Evolutionary conservation across 2,888 invertebrate genomes (phyloP), one percentile per base, ranked within the genome.

Genomic region (Trichogramma evanescens): DNA sequence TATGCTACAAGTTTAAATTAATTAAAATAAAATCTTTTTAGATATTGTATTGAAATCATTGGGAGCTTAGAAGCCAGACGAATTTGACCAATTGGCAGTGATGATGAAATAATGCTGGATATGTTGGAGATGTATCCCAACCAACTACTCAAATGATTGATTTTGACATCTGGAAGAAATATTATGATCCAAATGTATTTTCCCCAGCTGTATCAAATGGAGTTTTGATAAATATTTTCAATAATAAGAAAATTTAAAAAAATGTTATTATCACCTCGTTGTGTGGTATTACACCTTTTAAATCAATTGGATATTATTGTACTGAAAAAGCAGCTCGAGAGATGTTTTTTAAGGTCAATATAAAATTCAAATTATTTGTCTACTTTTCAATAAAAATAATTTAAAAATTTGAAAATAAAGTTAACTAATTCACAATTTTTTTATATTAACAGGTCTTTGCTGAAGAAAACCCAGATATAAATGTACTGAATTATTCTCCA

Each of bases 61-160:
- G 13, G 70, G 73, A 63, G 72, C 79, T 39, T 71, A 78, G 53
- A 72, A 80, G 63, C 67, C 79, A 46, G 69, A 73, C 0, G 78
- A 82, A 49, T 91, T 89, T 71, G 83, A 88, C 48, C 83, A 84
- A 49, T 84, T 84, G 5, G 74, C 94, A 5, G 83, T 95, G 51
- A 84, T 96, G n/a, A n/a, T n/a, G n/a, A 65, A 95, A 96, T 74
- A 96, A 96, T 81, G 94, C 89, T 5, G 96, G 91, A 0, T 86
- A 89, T 0, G 74, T 92, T 39, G 95, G 95, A 8, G 85, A 88
- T 72, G 74, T 91, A 46, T 75, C 84, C 0, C 82, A 87, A 66
- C 80, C 81, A 58, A 84, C 89, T 0, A 80, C 79, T 13, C 83
- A 89, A 45, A 81, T 91, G 72, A 82, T 82, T 1, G 82, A 91